Evolutionary conservation across 2,113 vertebrate species (phyloP).

Genomic region (Garra rufa): DNA sequence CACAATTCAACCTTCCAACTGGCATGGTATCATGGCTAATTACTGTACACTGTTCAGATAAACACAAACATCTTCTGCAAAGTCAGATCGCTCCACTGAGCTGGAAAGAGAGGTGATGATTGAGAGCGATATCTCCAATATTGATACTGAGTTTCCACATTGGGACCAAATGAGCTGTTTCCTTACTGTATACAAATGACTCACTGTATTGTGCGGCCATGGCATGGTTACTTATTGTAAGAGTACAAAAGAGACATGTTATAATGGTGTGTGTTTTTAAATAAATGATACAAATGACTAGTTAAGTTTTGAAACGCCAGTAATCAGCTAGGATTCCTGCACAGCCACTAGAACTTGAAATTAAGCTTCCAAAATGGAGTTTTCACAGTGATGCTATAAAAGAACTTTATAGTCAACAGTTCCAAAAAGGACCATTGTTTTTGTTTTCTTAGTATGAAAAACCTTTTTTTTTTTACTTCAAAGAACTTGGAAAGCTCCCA

Average conservation of each 20-base stretch:
- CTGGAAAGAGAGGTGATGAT: slow-evolving; percentile 7
- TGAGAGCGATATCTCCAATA: not conserved
- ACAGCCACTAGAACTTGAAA: not conserved
- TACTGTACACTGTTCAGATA: not conserved
- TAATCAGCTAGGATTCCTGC: not conserved
- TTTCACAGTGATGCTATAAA: not conserved
- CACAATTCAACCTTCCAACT: not conserved
- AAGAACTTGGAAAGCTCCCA: not conserved
- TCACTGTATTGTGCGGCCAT: not conserved
- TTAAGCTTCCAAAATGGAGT: not conserved
- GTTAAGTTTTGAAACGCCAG: not conserved
- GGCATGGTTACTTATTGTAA: not conserved
- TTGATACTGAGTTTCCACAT: not conserved
- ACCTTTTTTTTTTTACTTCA: too few relatives aligned
- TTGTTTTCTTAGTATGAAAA: too few relatives aligned
- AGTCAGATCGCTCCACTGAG: not conserved
- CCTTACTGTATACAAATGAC: not conserved
- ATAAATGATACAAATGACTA: not conserved
- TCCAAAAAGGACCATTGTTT: too few relatives aligned
- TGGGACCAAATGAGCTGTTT: not conserved
- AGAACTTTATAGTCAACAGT: too few relatives aligned
- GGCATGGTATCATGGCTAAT: not conserved
- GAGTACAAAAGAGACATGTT: not conserved
- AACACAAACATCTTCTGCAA: not conserved
- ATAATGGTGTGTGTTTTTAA: not conserved